These are phyloP conservation scores for Leiothrix lutea DNA, from an alignment of 2,113 vertebrate genomes.

Conservation along the genomic window DNA sequence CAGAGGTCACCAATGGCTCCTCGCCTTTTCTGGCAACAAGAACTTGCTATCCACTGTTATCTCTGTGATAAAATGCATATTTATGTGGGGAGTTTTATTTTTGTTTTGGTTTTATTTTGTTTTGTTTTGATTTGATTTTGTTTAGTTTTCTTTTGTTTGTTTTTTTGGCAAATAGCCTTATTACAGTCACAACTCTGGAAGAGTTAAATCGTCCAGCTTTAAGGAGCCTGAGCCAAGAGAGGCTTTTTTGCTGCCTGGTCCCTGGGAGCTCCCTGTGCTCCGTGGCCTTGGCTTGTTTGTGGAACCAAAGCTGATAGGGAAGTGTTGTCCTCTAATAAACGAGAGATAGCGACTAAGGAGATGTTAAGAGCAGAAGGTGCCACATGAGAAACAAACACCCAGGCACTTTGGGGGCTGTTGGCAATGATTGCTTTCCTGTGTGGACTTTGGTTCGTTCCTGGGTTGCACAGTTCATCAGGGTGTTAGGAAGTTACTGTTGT, in stretches of 20 bases:
- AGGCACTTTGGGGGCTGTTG: neutral
- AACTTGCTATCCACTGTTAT: neutral
- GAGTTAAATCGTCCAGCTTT: neutral
- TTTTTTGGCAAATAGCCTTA: neutral
- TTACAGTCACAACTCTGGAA: neutral
- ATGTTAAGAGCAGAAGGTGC: neutral
- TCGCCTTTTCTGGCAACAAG: neutral
- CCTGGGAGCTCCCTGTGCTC: neutral
- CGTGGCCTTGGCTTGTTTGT: neutral
- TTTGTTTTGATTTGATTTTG: neutral
- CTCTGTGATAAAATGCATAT: neutral
- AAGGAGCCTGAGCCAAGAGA: neutral
- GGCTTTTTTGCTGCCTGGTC: neutral
- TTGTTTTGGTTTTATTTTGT: no score
- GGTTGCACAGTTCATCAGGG: neutral
- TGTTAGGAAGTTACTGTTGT: neutral
- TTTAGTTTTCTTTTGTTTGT: neutral
- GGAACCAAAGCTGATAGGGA: neutral
- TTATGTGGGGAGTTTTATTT: neutral
- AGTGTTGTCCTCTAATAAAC: neutral
- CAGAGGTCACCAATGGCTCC: neutral
- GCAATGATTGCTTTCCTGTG: neutral
- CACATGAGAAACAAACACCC: neutral
- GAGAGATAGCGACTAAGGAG: neutral
- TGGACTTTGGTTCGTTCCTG: rapidly evolving